These are phyloP conservation scores for Drosophila trichaetosa DNA, from an alignment of 2,888 invertebrate species.

Conservation along the genomic window DNA sequence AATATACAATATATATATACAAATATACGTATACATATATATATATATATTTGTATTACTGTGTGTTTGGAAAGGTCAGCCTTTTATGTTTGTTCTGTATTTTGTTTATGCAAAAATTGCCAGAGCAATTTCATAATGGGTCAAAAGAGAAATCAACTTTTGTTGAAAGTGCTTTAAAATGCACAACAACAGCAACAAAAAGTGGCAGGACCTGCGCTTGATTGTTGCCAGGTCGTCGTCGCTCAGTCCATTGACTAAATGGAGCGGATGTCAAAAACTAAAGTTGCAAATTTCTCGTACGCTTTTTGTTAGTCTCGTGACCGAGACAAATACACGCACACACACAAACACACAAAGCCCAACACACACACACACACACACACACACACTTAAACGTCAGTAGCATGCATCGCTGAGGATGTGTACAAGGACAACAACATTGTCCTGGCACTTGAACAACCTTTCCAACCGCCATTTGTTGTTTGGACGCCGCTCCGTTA, in stretches of 20 bases:
- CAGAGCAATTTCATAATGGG: slow-evolving; percentile 80
- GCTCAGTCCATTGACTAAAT: slow-evolving; percentile 72
- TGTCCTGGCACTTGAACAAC: slow-evolving; percentile 60
- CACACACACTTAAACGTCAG: slow-evolving; percentile 48
- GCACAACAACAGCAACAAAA: slow-evolving; percentile 58
- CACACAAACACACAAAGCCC: slow-evolving; percentile 15
- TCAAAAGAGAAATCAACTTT: slow-evolving; percentile 81
- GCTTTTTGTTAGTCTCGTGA: slow-evolving; percentile 39
- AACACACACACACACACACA: slow-evolving; percentile 18
- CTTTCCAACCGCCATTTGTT: slow-evolving; percentile 71
- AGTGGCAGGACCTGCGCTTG: slow-evolving; percentile 61
- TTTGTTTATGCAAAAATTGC: slow-evolving; percentile 79
- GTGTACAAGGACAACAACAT: slow-evolving; percentile 53
- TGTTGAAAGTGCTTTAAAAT: slow-evolving; percentile 79
- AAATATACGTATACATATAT: slow-evolving; percentile 4
- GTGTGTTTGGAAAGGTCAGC: slow-evolving; percentile 65
- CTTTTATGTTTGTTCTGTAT: slow-evolving; percentile 77
- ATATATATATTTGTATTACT: slow-evolving; percentile 15
- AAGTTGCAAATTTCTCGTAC: slow-evolving; percentile 67
- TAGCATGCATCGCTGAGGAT: slow-evolving; percentile 59
- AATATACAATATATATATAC: slow-evolving; percentile 9
- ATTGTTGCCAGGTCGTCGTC: slow-evolving; percentile 72
- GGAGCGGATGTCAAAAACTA: slow-evolving; percentile 78
- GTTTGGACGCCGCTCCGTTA: slow-evolving; percentile 69
- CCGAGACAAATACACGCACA: slow-evolving; percentile 5